Conservation (phyloP, 2,888 invertebrate genomes). For the Busseola fusca region DNA sequence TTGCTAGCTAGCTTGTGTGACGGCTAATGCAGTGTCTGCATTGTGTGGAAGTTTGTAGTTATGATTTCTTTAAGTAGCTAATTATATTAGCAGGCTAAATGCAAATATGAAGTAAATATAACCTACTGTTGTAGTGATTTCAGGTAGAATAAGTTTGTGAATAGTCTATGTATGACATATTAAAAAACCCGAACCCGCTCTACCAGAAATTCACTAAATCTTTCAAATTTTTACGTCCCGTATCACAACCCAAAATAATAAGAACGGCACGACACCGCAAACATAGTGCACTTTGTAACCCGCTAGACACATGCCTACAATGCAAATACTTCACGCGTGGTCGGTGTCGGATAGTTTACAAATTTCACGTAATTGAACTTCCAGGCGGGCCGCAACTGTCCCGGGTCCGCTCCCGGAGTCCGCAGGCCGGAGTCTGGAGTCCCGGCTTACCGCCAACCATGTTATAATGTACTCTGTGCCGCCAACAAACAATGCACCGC, state of each 20-base stretch:
- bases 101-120: slow-evolving; percentile 27
- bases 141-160: neutral
- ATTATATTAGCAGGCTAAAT: slow-evolving; percentile 22
- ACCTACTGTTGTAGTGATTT: neutral
- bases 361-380: slow-evolving; percentile 73
- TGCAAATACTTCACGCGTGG: slow-evolving; percentile 73
- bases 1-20: slow-evolving; percentile 47
- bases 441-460: slow-evolving; percentile 58
- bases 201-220: neutral
- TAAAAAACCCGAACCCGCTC: neutral
- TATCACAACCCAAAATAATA: slow-evolving; percentile 8
- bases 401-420: slow-evolving; percentile 41
- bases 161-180: neutral
- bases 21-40: slow-evolving; percentile 47
- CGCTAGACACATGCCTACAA: slow-evolving; percentile 65
- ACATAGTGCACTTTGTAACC: slow-evolving; percentile 60
- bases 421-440: slow-evolving; percentile 27
- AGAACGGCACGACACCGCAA: slow-evolving; percentile 39
- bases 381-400: slow-evolving; percentile 63
- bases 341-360: slow-evolving; percentile 72
- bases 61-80: slow-evolving; percentile 45
- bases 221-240: neutral
- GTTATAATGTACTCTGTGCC: no score
- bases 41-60: slow-evolving; percentile 46
- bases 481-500: slow-evolving; percentile 67